Evolutionary conservation across 2,113 vertebrate species (phyloP).

Genomic region (Ancistrus triradiatus): DNA sequence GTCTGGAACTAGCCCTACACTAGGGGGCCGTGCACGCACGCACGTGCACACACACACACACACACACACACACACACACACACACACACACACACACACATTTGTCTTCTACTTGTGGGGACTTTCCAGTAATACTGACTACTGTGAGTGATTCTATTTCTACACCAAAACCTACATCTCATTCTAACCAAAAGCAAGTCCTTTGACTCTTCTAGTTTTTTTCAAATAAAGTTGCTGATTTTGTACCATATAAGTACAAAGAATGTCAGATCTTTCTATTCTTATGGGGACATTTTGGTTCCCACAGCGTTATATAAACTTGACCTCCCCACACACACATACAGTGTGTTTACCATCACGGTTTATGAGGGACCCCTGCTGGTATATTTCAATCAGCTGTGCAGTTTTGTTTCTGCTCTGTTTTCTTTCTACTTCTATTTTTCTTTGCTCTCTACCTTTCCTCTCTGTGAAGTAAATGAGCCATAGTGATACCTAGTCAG

Average conservation of each 20-base stretch:
- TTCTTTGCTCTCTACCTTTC: constrained; percentile 30
- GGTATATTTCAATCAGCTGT: constrained; percentile 48
- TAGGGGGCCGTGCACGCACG: constrained; percentile 26
- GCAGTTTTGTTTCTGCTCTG: constrained; percentile 27
- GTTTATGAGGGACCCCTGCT: constrained; percentile 41
- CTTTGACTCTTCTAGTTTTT: no score
- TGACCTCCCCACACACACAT: constrained; percentile 16
- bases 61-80: constrained; percentile 35
- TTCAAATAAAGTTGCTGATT: no score
- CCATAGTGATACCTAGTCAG: constrained; percentile 25
- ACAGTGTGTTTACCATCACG: constrained; percentile 24
- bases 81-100: constrained; percentile 9
- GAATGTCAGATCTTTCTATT: no score
- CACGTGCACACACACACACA: constrained; percentile 35
- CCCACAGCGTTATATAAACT: no score
- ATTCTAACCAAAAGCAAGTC: no score
- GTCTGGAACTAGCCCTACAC: not conserved
- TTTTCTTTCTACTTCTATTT: constrained; percentile 25
- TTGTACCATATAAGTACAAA: no score
- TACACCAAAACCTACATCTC: no score
- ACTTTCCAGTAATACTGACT: no score
- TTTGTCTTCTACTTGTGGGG: no score
- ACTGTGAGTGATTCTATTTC: no score
- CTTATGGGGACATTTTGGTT: no score
- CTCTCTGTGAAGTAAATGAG: constrained; percentile 26